Evolutionary conservation across 2,113 vertebrate genomes (phyloP).

Genomic region (Ellobius talpinus): DNA sequence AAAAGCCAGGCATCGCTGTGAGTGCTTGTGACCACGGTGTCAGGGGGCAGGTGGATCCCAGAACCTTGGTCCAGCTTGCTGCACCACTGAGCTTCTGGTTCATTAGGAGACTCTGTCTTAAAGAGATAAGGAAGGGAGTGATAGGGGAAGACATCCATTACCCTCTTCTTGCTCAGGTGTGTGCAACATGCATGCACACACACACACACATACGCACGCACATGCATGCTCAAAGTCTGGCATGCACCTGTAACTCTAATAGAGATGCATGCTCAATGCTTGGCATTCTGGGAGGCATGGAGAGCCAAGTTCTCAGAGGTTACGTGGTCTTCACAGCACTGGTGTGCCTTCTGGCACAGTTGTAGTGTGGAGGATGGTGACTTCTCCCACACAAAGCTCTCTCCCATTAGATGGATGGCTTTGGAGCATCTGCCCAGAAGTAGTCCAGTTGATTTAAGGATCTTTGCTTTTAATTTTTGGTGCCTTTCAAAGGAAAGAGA

Average conservation of each 20-base stretch:
- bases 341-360: neutral
- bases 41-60: neutral
- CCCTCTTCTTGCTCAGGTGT: neutral
- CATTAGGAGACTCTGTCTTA: neutral
- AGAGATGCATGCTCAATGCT: neutral
- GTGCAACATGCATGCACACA: neutral
- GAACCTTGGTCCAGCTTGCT: neutral
- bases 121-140: neutral
- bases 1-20: neutral
- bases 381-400: neutral
- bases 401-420: slow-evolving; percentile 30
- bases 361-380: rapidly evolving
- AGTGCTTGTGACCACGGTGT: neutral
- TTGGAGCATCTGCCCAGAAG: slow-evolving; percentile 9
- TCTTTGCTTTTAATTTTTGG: slow-evolving; percentile 49
- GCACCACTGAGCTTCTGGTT: neutral
- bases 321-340: rapidly evolving
- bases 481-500: slow-evolving; percentile 50
- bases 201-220: no score
- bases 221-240: no score
- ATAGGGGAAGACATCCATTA: neutral
- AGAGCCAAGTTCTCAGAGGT: no score
- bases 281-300: neutral
- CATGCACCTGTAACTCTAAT: neutral
- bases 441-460: neutral